Conservation (phyloP, 2,113 vertebrate genomes). For the Ancistrus triradiatus region DNA sequence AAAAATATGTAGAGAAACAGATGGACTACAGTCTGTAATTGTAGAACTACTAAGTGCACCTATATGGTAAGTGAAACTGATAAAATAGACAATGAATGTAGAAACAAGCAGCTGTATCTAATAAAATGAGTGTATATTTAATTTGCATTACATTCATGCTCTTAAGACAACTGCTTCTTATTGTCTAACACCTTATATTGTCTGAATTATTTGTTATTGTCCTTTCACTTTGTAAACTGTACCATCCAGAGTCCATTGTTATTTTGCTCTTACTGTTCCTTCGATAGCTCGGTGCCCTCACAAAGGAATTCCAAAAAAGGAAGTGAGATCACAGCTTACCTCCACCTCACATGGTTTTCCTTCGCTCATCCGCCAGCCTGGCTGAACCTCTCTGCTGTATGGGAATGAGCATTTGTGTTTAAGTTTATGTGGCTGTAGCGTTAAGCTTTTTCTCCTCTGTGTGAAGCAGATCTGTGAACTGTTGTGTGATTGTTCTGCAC, state of each 20-base stretch:
- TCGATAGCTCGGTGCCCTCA: conserved; percentile 67
- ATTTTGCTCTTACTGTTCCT: not conserved
- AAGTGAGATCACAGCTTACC: conserved; percentile 57
- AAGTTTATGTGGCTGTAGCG: conserved; percentile 26
- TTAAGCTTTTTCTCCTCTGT: conserved; percentile 13
- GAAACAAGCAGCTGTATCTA: too few relatives aligned
- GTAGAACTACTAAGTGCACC: too few relatives aligned
- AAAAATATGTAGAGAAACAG: too few relatives aligned
- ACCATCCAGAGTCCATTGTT: too few relatives aligned
- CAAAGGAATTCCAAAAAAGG: conserved; percentile 72
- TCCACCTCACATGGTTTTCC: not conserved
- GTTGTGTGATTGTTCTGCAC: conserved; percentile 27
- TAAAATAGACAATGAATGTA: too few relatives aligned
- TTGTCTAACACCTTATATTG: not conserved
- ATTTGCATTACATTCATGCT: too few relatives aligned
- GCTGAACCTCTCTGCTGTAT: not conserved
- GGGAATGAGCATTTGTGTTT: conserved; percentile 20
- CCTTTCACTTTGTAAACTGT: not conserved
- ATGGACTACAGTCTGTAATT: too few relatives aligned
- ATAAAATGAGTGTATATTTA: too few relatives aligned
- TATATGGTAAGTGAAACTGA: too few relatives aligned
- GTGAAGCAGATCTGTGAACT: conserved; percentile 28
- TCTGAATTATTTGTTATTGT: not conserved
- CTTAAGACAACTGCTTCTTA: too few relatives aligned
- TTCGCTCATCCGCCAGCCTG: conserved; percentile 24